These are phyloP conservation scores for Drosophila parthenogenetica DNA, from an alignment of 2,888 invertebrate genomes.

Conservation along the genomic window DNA sequence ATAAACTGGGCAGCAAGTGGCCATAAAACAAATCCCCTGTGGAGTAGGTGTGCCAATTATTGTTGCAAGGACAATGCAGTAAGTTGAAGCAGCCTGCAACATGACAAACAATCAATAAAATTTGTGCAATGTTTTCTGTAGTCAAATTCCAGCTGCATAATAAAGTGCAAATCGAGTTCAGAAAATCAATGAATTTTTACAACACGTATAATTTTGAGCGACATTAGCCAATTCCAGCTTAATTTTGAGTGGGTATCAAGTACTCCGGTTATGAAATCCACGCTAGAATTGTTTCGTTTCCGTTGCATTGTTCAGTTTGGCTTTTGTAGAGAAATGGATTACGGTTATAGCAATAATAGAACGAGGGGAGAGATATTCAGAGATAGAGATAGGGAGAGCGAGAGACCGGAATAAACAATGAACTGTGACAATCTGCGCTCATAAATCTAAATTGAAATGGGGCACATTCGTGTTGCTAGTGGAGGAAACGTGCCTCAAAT, in stretches of 20 bases:
- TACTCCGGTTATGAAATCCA: background rate
- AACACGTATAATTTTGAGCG: background rate
- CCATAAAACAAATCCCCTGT: constrained; percentile 46
- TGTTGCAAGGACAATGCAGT: constrained; percentile 26
- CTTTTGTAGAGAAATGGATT: background rate
- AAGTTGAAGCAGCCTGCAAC: background rate
- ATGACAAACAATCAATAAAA: background rate
- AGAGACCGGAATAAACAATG: constrained; percentile 41
- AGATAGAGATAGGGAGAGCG: background rate
- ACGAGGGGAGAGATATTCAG: background rate
- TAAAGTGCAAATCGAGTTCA: background rate
- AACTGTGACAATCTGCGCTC: constrained; percentile 46
- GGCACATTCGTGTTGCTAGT: constrained; percentile 49
- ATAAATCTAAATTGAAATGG: constrained; percentile 75
- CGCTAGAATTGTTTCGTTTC: constrained; percentile 3
- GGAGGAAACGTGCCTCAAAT: constrained; percentile 14
- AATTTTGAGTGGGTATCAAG: background rate
- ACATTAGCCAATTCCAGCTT: background rate
- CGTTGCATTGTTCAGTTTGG: constrained; percentile 8
- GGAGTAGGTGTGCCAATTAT: constrained; percentile 26
- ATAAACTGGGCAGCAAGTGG: constrained; percentile 23
- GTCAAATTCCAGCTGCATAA: background rate
- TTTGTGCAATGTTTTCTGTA: too few species aligned
- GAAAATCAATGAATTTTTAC: background rate
- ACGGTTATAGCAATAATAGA: background rate